Conservation (phyloP, 2,888 invertebrate species). For the Leucoptera coffeella region DNA sequence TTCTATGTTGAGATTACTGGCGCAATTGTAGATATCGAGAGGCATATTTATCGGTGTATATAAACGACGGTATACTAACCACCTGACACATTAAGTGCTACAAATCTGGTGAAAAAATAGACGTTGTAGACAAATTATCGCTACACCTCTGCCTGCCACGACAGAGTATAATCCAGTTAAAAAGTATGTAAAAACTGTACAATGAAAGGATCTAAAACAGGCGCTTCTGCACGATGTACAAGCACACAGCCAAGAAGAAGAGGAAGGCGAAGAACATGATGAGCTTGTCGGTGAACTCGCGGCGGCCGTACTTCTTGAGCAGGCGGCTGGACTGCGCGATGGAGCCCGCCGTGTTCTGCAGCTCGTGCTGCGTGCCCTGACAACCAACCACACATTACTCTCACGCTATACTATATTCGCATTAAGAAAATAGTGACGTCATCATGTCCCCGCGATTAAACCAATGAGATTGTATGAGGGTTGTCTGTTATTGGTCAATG, state of each 20-base stretch:
- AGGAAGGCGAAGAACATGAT: constrained; percentile 80
- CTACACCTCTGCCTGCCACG: background rate
- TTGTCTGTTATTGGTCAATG: too few species aligned
- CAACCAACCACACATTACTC: too few species aligned
- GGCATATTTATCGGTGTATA: too few species aligned
- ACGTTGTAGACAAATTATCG: background rate
- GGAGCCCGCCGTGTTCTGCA: constrained; percentile 78
- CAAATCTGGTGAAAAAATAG: background rate
- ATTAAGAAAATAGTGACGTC: too few species aligned
- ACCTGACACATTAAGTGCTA: too few species aligned
- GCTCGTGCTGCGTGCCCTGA: constrained; percentile 73
- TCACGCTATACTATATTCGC: too few species aligned
- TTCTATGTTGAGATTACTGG: too few species aligned
- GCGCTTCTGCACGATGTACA: constrained; percentile 90
- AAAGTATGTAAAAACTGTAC: background rate
- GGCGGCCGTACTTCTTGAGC: constrained; percentile 86
- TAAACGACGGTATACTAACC: too few species aligned
- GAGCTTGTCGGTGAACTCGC: constrained; percentile 94
- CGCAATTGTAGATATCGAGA: too few species aligned
- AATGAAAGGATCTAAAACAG: constrained; percentile 57
- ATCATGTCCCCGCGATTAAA: too few species aligned
- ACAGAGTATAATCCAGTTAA: background rate
- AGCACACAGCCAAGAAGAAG: constrained; percentile 84
- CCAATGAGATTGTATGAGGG: too few species aligned
- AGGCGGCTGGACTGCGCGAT: constrained; percentile 88